Conservation (phyloP, 2,113 vertebrate species). For the Hylia prasina region DNA sequence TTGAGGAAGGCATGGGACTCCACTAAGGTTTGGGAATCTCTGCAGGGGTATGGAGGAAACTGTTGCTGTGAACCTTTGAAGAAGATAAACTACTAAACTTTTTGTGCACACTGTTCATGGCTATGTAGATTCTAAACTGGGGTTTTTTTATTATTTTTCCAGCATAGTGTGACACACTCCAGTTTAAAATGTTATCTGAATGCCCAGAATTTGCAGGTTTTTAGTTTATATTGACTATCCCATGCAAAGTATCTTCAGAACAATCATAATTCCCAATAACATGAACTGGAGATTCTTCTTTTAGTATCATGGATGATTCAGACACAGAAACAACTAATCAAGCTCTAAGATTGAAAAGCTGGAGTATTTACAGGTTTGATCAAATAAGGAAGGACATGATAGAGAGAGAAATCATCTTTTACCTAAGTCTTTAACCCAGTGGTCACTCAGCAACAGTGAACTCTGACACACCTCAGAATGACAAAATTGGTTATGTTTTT, state of each 20-base stretch:
- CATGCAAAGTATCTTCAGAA: background rate
- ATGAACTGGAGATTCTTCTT: background rate
- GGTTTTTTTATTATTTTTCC: background rate
- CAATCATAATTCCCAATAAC: background rate
- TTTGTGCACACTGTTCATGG: fast-evolving
- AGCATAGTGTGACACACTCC: background rate
- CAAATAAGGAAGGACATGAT: background rate
- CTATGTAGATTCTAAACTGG: background rate
- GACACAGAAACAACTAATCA: background rate
- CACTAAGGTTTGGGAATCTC: fast-evolving
- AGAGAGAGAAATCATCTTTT: background rate
- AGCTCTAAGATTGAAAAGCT: background rate
- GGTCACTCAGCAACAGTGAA: background rate
- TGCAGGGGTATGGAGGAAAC: fast-evolving
- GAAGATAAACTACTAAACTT: background rate
- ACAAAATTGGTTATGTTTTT: background rate
- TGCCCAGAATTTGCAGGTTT: background rate
- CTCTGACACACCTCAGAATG: background rate
- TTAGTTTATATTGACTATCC: background rate
- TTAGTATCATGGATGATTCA: background rate
- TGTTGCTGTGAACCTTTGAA: background rate
- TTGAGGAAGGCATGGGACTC: background rate
- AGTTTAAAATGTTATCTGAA: background rate
- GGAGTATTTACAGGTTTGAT: background rate
- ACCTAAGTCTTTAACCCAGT: background rate